Conservation (phyloP, 2,888 invertebrate species). For the Toxonevra muliebris region DNA sequence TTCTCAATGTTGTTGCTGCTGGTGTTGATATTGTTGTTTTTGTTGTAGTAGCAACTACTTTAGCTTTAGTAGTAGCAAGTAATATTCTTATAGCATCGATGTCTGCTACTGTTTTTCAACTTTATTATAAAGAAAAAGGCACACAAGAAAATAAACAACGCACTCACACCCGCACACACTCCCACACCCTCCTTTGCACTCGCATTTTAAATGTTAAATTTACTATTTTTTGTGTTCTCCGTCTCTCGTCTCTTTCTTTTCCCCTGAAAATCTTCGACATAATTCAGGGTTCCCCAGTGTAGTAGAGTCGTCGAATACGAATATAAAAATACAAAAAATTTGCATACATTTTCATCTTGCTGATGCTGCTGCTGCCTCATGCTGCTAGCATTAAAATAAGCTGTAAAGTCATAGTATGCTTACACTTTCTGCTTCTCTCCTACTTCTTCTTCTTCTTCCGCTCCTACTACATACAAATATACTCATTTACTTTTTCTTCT, state of each 20-base stretch:
- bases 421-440: slow-evolving; percentile 18
- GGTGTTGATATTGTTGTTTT: not conserved
- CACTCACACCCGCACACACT: not conserved
- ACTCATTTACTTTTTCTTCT: not conserved
- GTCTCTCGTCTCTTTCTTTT: not conserved
- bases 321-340: not conserved
- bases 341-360: not conserved
- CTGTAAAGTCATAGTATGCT: slow-evolving; percentile 27
- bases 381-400: slow-evolving; percentile 23
- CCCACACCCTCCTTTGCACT: not conserved
- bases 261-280: not conserved
- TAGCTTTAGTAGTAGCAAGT: not conserved
- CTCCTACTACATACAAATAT: not conserved
- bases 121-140: not conserved
- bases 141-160: not conserved
- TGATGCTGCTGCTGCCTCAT: not conserved
- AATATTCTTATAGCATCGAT: not conserved
- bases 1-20: not conserved
- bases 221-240: not conserved
- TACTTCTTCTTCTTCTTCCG: slow-evolving; percentile 24
- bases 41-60: not conserved
- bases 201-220: not conserved
- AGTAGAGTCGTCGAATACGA: not conserved
- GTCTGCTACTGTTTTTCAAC: not conserved
- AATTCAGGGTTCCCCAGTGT: not conserved